Conservation (phyloP, 2,113 vertebrate species). For the Peucedramus taeniatus region DNA sequence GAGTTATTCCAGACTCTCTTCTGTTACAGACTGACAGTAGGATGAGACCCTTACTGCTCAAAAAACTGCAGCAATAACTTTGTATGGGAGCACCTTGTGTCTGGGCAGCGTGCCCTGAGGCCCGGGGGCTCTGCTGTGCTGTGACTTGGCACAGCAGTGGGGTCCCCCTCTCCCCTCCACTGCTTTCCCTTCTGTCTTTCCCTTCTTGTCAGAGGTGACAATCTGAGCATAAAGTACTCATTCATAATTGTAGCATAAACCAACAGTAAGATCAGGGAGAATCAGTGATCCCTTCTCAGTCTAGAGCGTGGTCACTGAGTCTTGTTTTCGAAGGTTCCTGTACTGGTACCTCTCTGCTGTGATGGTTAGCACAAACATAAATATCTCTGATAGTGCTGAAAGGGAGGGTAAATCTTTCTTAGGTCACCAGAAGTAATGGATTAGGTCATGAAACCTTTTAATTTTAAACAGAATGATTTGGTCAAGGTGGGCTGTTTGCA, state of each 20-base stretch:
- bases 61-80: background rate
- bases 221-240: background rate
- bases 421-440: conserved; percentile 54
- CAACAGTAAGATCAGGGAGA: background rate
- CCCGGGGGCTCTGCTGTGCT: background rate
- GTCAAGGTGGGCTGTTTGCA: conserved; percentile 45
- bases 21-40: background rate
- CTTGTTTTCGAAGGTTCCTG: background rate
- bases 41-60: background rate
- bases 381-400: background rate
- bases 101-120: background rate
- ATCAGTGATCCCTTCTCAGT: background rate
- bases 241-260: background rate
- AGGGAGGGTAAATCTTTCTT: background rate
- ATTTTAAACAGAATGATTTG: conserved; percentile 61
- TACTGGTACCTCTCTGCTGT: background rate
- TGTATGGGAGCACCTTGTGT: background rate
- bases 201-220: background rate
- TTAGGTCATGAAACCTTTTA: conserved; percentile 29
- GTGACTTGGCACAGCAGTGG: rapidly evolving
- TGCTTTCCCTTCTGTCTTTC: background rate
- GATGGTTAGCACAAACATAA: background rate
- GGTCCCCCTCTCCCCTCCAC: background rate
- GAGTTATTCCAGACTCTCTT: background rate
- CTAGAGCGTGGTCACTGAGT: background rate